A percentile compares a stretch with the other conserved stretches of the same genome.
These are phyloP conservation scores for Menidia menidia DNA, from an alignment of 2,797 vertebrate species.

Conservation along the genomic window DNA sequence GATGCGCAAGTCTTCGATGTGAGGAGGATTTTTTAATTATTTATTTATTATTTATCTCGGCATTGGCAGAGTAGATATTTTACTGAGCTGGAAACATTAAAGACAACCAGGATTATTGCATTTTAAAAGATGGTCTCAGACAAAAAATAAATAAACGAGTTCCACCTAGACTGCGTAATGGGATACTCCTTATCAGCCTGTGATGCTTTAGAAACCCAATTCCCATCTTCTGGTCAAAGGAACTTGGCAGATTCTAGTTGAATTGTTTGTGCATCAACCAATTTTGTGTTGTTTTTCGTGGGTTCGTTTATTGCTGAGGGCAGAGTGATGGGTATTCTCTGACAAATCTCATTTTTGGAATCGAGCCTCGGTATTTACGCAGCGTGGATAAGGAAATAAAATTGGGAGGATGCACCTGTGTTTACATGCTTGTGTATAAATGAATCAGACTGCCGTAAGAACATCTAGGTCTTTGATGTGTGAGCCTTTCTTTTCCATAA, in stretches of 20 bases:
- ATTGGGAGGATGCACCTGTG: no score
- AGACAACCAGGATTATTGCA: no score
- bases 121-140: no score
- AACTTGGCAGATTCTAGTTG: not conserved
- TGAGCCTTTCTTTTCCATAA: conserved; percentile 12
- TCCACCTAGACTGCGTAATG: no score
- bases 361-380: not conserved
- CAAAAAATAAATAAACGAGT: no score
- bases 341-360: not conserved
- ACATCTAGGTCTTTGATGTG: not conserved
- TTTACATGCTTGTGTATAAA: no score
- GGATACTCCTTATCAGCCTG: not conserved
- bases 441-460: not conserved
- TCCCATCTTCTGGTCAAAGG: not conserved
- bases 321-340: not conserved
- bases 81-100: not conserved
- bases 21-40: not conserved
- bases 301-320: not conserved
- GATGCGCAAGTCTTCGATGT: not conserved
- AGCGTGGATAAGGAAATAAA: not conserved
- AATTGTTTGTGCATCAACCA: not conserved
- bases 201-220: not conserved
- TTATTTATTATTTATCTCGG: not conserved
- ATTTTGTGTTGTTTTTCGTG: not conserved
- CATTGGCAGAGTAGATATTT: not conserved